Evolutionary conservation across 2,113 vertebrate species (phyloP).

Genomic region (Coreoperca whiteheadi): DNA sequence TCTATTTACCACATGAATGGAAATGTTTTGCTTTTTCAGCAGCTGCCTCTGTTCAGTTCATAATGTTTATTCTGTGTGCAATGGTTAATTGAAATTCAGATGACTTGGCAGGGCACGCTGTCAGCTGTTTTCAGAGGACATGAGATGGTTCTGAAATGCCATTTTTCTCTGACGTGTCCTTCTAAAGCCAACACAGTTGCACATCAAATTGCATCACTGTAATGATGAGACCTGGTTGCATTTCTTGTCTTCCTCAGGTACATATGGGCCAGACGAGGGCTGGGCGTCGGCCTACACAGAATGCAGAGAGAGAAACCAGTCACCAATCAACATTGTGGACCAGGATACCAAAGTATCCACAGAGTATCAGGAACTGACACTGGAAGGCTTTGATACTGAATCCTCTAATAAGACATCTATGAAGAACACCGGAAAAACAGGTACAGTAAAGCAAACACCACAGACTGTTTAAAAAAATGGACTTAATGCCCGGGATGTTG

Average conservation of each 20-base stretch:
- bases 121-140: constrained; percentile 39
- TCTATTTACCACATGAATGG: constrained; percentile 39
- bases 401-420: constrained; percentile 98
- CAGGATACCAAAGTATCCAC: constrained; percentile 87
- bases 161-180: constrained; percentile 11
- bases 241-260: constrained; percentile 83
- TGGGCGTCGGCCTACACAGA: constrained; percentile 91
- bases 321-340: constrained; percentile 93
- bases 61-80: constrained; percentile 38
- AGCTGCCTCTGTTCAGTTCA: constrained; percentile 25
- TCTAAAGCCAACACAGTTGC: constrained; percentile 12
- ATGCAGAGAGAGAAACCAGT: constrained; percentile 92
- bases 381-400: constrained; percentile 93
- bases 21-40: constrained; percentile 36
- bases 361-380: constrained; percentile 91
- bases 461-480: no score
- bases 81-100: constrained; percentile 50
- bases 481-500: no score
- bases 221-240: constrained; percentile 11
- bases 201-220: neutral
- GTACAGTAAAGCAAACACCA: constrained; percentile 53
- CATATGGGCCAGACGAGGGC: constrained; percentile 92
- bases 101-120: constrained; percentile 33
- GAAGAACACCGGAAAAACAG: constrained; percentile 99
- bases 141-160: constrained; percentile 32